Evolutionary conservation across 2,797 vertebrate species (phyloP), one percentile per base, ranked within the genome.

Genomic region (Gymnoscopelus braueri): DNA sequence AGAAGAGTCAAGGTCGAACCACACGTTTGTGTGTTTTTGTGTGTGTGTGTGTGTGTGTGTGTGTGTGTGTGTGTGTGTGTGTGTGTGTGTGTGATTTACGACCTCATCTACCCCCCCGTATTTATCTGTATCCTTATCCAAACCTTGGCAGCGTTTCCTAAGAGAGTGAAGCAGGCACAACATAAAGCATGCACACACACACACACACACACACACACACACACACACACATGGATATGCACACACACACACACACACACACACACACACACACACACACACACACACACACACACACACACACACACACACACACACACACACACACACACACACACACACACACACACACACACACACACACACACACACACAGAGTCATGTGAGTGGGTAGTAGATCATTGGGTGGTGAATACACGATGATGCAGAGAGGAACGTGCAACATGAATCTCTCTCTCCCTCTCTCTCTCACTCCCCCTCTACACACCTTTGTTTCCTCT

Each of bases 71-170:
- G 57, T 29, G 60, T 26, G 60, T 61, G 60, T 26, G 60, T 62
- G 47, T 50, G 60, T 50, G 60, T 50, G 60, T 26, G 47, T 8
- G 24, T 51, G 61, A 91, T 89, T 92, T 89, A 90, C 79, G 84
- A 77, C 84, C 84, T 77, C 83, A 85, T 89, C 85, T 84, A 44
- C 39, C 39, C 65, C 67, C 71, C 78, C 63, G 78, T 86, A 78
- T 88, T 90, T 89, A 92, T 92, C 89, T 88, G 79, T 83, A 86
- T 85, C 82, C 83, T 87, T 86, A 89, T 88, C 88, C 85, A 88
- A 88, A 86, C 82, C 72, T 67, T 87, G 78, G 82, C 83, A 84
- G 75, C 78, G 62, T 85, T 84, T 89, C 80, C 84, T 78, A 64
- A 60, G 80, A 88, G 84, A 70, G 78, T 29, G 39, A 10, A 8